Evolutionary conservation across 2,888 invertebrate species (phyloP).

Genomic region (Aethes cnicana): DNA sequence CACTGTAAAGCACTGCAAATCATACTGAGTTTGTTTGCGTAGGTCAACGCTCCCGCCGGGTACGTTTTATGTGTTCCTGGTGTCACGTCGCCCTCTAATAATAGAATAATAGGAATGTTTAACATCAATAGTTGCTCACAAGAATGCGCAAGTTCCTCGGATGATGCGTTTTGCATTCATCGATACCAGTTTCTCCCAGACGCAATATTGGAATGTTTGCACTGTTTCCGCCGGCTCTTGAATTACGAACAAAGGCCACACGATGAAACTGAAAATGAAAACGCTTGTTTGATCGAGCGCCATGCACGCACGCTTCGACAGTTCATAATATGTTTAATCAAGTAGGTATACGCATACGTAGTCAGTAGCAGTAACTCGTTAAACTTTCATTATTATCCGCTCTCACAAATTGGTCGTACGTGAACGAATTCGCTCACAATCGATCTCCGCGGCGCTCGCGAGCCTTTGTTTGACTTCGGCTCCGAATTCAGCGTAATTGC

Average conservation of each 20-base stretch:
- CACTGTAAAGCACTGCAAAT: constrained; percentile 76
- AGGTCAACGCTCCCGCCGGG: constrained; percentile 74
- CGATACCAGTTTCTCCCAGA: constrained; percentile 47
- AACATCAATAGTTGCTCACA: constrained; percentile 65
- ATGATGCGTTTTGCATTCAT: constrained; percentile 56
- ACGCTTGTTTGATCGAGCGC: constrained; percentile 23
- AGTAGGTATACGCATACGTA: constrained; percentile 52
- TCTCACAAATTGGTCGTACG: constrained; percentile 78
- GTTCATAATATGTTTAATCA: constrained; percentile 74
- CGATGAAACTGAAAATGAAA: constrained; percentile 32
- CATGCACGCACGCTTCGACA: constrained; percentile 49
- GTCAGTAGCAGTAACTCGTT: constrained; percentile 68
- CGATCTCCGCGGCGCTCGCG: constrained; percentile 69
- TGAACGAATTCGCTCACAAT: constrained; percentile 77
- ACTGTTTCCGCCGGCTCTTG: constrained; percentile 48
- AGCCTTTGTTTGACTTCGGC: constrained; percentile 80
- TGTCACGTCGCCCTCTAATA: constrained; percentile 79
- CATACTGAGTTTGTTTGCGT: constrained; percentile 76
- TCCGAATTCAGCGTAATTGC: constrained; percentile 81
- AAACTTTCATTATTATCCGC: constrained; percentile 79
- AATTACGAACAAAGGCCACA: constrained; percentile 52
- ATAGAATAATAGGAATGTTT: constrained; percentile 76
- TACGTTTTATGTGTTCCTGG: constrained; percentile 79
- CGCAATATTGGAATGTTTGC: constrained; percentile 48
- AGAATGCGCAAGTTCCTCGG: constrained; percentile 62